These are phyloP conservation scores for Eucidaris tribuloides DNA, from an alignment of 35 echinoderm and acorn worm species.

Conservation along the genomic window DNA sequence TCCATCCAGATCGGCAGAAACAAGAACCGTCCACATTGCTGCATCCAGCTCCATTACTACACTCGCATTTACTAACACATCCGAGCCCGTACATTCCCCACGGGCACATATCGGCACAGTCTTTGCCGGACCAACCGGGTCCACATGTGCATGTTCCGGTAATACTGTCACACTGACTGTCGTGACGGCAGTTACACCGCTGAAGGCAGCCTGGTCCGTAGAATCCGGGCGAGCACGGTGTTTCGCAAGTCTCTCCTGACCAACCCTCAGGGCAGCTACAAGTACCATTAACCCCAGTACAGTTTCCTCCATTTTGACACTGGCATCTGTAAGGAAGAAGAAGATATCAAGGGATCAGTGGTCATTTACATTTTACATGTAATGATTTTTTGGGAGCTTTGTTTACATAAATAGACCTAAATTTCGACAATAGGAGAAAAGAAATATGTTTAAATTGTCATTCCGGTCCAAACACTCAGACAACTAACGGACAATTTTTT, in stretches of 20 bases:
- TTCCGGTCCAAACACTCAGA: no score
- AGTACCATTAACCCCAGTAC: constrained; percentile 10
- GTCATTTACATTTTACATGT: no score
- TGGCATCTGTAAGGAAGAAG: constrained; percentile 16
- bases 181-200: constrained; percentile 80
- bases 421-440: no score
- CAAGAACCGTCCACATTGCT: constrained; percentile 61
- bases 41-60: constrained; percentile 67
- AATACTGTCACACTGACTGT: constrained; percentile 50
- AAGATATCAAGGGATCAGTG: no score
- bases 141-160: constrained; percentile 68
- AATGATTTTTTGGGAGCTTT: no score
- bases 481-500: no score
- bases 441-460: no score
- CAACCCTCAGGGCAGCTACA: constrained; percentile 58
- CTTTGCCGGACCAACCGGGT: constrained; percentile 62
- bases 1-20: constrained; percentile 64
- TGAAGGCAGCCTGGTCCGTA: constrained; percentile 64
- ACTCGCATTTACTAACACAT: constrained; percentile 48
- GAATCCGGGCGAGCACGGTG: constrained; percentile 48
- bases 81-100: constrained; percentile 44
- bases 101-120: constrained; percentile 48
- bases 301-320: constrained; percentile 11
- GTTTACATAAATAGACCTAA: no score
- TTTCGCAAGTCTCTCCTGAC: constrained; percentile 46